Evolutionary conservation across 2,797 vertebrate species (phyloP), one percentile per base, ranked within the genome.

Genomic region (Anguilla marmorata): DNA sequence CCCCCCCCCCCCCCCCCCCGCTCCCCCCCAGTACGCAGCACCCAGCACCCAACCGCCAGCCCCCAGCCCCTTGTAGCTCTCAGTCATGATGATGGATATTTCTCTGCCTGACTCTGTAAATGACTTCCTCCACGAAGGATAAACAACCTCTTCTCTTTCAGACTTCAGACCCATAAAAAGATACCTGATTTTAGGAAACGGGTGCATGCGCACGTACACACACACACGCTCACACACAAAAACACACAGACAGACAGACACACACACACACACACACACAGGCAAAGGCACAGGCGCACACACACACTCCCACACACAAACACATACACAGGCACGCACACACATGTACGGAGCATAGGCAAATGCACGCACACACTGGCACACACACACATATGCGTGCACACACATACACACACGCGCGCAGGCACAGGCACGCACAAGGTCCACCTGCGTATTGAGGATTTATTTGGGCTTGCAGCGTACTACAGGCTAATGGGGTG

Each of bases 81-180:
- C 33, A 82, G 33, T 80, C 60, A 48, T 48, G 24, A 52, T 84
- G 79, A 85, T 54, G 27, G 48, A 85, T 88, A 54, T 85, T 33
- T 1, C 79, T 50, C 79, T 21, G 19, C 14, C 33, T 37, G 33
- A 14, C 33, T 24, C 79, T 19, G 79, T 12, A 50, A 82, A 50
- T 45, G 79, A n/a, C 41, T 16, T 48, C 41, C 45, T 37, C 33
- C 19, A n/a, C 48, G 41, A 82, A 48, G 79, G 79, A 82, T 82
- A 82, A 50, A 82, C 79, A 24, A 79, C 74, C 11, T n/a, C 41
- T 24, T 50, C 79, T 50, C 41, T 48, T 9, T 82, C 76, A 41
- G 37, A 41, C 37, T 52, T 52, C 50, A 48, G 33, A 41, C 33
- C 11, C 3, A 41, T 4, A 7, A 79, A 41, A 79, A 33, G 1